Base-by-base conservation (phyloP, 2,797 vertebrate genomes). In the Acanthurus tractus region DNA sequence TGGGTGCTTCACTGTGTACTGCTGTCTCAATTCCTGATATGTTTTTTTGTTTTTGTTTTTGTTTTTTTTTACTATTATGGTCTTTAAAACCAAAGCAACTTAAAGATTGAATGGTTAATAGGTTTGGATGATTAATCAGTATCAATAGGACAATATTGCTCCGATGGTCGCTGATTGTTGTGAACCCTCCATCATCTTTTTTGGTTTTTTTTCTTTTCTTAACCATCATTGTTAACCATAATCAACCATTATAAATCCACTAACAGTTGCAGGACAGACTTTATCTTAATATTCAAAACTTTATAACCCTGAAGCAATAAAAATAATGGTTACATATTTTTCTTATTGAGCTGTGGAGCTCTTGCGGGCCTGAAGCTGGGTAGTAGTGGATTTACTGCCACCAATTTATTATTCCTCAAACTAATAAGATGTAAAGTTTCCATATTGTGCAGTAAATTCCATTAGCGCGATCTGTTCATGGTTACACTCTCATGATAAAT, bases 371-470 rank as follows among this genome's bases (percentile, higher is more conserved):
- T 36, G n/a, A 49, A 15, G 20, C 36, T 63, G 1, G 15, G 23
- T 44, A 22, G 3, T 8, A 15, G 38, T 23, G 17, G 34, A 72
- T 71, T 71, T 52, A 55, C 56, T 3, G 1, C 20, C 59, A n/a
- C 79, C 38, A 63, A n/a, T 70, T 70, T 79, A 68, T 79, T 74
- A 50, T 25, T 14, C 6, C 36, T 72, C 1, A 55, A 23, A 66
- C 66, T 54, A 64, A 76, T 62, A 20, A 48, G 8, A 45, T 67
- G 23, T 78, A 79, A 71, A 65, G 6, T 69, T 82, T 74, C 54
- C 17, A 18, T 59, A 53, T 58, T 46, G 23, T 70, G 6, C 29
- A 50, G n/a, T 56, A n/a, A 74, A 50, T 55, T 73, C 53, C 23
- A 46, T 53, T 57, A 48, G 45, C 45, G 7, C 8, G 48, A 74